Percentiles rank a stretch among this genome's conserved stretches.
Conservation (phyloP, 2,797 vertebrate genomes). For the Mionectes olivaceus region DNA sequence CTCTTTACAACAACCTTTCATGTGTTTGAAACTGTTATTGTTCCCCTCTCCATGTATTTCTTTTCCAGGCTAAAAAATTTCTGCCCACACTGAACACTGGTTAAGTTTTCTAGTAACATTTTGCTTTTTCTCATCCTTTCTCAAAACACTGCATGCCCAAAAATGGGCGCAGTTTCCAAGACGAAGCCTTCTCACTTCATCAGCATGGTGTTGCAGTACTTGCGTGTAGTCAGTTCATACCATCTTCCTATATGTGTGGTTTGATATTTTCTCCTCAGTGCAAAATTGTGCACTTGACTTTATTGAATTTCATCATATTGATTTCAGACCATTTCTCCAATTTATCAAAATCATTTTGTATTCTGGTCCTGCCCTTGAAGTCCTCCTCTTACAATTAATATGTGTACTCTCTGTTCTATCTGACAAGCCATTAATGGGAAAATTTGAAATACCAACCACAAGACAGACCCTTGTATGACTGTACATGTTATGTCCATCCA, state of each 20-base stretch:
- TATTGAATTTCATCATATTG: conserved; percentile 26
- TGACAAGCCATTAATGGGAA: conserved; percentile 14
- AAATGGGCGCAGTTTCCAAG: not conserved
- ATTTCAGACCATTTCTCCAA: conserved; percentile 27
- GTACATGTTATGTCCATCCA: not conserved
- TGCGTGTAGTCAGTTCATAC: not conserved
- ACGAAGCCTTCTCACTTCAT: not conserved
- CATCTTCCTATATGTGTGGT: not conserved
- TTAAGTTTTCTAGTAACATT: not conserved
- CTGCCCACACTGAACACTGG: not conserved
- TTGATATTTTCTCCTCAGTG: not conserved
- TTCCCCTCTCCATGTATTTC: not conserved
- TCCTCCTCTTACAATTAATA: not conserved
- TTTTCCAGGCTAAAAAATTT: not conserved
- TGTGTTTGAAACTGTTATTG: not conserved
- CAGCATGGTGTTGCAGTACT: not conserved
- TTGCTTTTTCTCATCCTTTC: not conserved
- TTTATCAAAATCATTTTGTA: not conserved
- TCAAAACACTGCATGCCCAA: not conserved
- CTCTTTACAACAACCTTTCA: not conserved
- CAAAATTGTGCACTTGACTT: conserved; percentile 8
- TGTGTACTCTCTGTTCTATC: not conserved
- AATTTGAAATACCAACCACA: not conserved
- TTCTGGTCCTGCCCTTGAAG: not conserved
- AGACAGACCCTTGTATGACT: not conserved